Evolutionary conservation across 2,888 invertebrate species (phyloP), one percentile per base, ranked within the genome.

Genomic region (Gibbula magus): DNA sequence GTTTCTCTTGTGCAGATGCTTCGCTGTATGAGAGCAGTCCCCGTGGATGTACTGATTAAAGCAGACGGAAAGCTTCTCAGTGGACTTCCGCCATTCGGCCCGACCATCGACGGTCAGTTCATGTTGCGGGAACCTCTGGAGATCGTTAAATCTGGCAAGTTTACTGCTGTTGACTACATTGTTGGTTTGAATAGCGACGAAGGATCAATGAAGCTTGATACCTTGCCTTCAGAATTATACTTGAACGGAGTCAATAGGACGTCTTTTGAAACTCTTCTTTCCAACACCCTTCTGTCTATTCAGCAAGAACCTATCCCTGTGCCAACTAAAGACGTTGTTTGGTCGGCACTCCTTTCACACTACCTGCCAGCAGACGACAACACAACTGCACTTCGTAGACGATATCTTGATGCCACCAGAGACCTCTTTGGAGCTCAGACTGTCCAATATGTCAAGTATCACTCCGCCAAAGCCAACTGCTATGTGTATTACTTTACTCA

Each of bases 21-120:
- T 18, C 22, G 22, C 1, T 82, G 82, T 54, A 54, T 82, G n/a
- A 76, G 79, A 5, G 56, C 39, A 10, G 54, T 29, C 16, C 51
- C 54, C 10, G 35, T 75, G n/a, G 8, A 22, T 0, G 25, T 25
- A 13, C 79, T 79, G 29, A 18, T 79, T 18, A 54, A 73, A 10
- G n/a, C 56, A 8, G 61, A 75, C 54, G 53, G 29, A 2, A 70
- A n/a, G 10, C 10, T 70, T 35, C 10, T 35, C 0, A 20, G 18
- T 20, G 18, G 13, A 32, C 10, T 70, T 3, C 18, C 70, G 35
- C 70, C 70, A 10, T 70, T 70, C 35, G 10, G 39, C 13, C 73
- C 78, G 16, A 61, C 78, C 1, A 53, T 81, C 22, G 81, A 81
- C 32, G 45, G 75, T 7, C n/a, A 78, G 8, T 81, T 81, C 32